Percentiles rank a stretch among this genome's conserved stretches.
Conservation (phyloP, 2,113 vertebrate genomes). For the Rostratula benghalensis region DNA sequence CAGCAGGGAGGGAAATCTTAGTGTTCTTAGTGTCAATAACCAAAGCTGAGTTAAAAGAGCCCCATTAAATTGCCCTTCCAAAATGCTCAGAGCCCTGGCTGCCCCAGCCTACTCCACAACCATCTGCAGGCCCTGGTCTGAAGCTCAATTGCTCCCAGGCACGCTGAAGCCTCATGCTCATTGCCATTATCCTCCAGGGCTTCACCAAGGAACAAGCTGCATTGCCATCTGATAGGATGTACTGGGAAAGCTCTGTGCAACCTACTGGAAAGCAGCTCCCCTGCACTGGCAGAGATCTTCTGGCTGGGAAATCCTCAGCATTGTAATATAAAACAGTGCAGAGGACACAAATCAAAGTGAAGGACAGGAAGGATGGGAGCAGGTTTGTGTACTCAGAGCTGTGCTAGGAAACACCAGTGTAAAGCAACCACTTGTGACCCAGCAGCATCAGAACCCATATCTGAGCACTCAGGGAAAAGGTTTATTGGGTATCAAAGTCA, state of each 20-base stretch:
- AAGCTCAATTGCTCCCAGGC: background rate
- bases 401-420: background rate
- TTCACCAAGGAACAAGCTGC: background rate
- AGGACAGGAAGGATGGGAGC: accelerated
- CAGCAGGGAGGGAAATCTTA: background rate
- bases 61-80: background rate
- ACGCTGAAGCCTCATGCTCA: background rate
- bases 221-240: slow-evolving; percentile 24
- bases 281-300: too few species aligned
- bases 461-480: background rate
- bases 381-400: background rate
- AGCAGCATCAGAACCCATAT: background rate
- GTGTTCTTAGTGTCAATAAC: accelerated
- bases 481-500: background rate
- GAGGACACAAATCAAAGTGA: background rate
- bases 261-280: background rate
- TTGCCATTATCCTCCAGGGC: background rate
- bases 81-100: accelerated
- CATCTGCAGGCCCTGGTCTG: accelerated
- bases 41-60: background rate
- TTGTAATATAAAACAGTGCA: background rate
- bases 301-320: accelerated
- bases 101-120: background rate
- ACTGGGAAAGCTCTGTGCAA: background rate
- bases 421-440: background rate